A percentile compares a stretch with the other conserved stretches of the same genome.
These are phyloP conservation scores for Antheraea yamamai DNA, from an alignment of 2,888 invertebrate species.

Conservation along the genomic window DNA sequence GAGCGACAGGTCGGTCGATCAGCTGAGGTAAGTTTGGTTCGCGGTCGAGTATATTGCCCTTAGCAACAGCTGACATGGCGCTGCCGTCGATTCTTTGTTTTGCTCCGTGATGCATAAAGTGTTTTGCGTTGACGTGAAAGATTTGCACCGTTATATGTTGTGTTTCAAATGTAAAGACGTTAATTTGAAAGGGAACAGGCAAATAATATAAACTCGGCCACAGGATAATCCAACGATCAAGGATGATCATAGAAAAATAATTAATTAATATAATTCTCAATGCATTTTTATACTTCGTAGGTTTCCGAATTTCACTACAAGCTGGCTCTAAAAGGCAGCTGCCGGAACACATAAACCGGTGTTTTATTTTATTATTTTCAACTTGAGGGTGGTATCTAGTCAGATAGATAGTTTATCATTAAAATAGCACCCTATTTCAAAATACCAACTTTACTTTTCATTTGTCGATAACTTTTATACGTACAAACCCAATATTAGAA, in stretches of 20 bases:
- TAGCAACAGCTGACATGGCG: constrained; percentile 2
- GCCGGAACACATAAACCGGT: too few species aligned
- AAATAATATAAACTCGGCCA: background rate
- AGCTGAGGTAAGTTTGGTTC: background rate
- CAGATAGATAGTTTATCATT: too few species aligned
- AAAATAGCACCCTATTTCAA: too few species aligned
- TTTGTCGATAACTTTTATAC: too few species aligned
- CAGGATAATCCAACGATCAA: background rate
- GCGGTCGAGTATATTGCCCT: constrained; percentile 4
- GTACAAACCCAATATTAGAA: background rate
- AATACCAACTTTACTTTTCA: too few species aligned
- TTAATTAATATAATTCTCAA: too few species aligned
- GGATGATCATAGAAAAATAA: background rate
- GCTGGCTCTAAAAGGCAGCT: too few species aligned
- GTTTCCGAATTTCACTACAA: too few species aligned
- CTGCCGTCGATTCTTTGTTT: background rate
- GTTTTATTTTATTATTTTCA: too few species aligned
- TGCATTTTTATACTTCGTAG: too few species aligned
- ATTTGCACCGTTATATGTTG: background rate
- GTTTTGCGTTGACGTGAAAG: background rate
- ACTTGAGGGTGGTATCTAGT: too few species aligned
- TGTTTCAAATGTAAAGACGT: background rate
- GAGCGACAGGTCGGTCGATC: background rate
- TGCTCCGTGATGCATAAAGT: background rate
- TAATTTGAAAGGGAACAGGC: background rate